Evolutionary conservation across 1,140 invertebrate genomes (phyloP).

Genomic region (Portunus trituberculatus): DNA sequence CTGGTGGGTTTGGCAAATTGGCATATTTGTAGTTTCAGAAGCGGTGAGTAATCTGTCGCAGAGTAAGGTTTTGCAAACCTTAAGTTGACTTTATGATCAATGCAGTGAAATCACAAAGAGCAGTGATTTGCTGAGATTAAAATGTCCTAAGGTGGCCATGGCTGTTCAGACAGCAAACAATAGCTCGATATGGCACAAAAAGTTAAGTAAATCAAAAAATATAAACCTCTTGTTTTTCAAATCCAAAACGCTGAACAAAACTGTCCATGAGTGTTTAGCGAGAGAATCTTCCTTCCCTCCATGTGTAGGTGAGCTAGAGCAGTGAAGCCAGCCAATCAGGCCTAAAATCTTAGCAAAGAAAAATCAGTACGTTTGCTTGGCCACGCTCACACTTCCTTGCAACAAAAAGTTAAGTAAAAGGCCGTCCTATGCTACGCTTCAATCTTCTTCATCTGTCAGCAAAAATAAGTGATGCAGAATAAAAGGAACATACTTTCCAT

Average conservation of each 20-base stretch:
- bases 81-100: background rate
- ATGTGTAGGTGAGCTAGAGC: too few relatives aligned
- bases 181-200: slow-evolving; percentile 2
- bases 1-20: background rate
- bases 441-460: background rate
- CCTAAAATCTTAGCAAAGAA: background rate
- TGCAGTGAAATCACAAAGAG: background rate
- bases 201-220: background rate
- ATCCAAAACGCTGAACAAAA: background rate
- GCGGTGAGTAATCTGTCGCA: background rate
- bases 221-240: background rate
- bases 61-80: background rate
- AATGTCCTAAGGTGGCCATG: background rate
- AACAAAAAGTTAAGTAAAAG: slow-evolving; percentile 62
- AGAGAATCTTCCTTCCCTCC: background rate
- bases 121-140: background rate
- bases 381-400: background rate
- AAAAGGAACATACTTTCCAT: background rate
- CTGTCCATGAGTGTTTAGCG: background rate
- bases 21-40: background rate
- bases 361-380: background rate
- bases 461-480: slow-evolving; percentile 32
- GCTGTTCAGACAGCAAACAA: background rate
- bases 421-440: slow-evolving; percentile 57
- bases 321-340: too few relatives aligned